Evolutionary conservation across 2,888 invertebrate genomes (phyloP).

Genomic region (Pristionchus maxplancki): DNA sequence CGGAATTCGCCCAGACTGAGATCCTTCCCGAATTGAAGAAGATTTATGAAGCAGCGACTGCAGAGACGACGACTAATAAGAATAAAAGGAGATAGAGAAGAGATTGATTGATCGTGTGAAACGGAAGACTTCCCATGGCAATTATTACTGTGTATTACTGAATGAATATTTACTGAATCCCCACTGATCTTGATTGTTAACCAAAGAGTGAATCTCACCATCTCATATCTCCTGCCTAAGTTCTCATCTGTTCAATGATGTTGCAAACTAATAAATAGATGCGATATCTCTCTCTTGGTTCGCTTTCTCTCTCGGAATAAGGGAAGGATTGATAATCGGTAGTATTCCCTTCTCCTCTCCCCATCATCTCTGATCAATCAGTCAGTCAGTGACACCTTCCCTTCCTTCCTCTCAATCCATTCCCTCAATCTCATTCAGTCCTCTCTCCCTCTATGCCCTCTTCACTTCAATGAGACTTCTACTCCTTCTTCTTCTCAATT

Average conservation of each 20-base stretch:
- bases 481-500: conserved; percentile 20
- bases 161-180: neutral
- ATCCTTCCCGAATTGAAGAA: conserved; percentile 75
- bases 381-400: conserved; percentile 18
- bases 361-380: conserved; percentile 52
- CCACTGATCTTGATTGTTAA: neutral
- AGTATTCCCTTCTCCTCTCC: conserved; percentile 6
- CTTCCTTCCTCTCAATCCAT: neutral
- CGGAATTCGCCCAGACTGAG: conserved; percentile 72
- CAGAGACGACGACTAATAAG: conserved; percentile 54
- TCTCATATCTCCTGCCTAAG: neutral
- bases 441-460: neutral
- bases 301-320: neutral
- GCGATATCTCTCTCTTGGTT: neutral
- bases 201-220: neutral
- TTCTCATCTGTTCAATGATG: conserved; percentile 14
- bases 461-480: neutral
- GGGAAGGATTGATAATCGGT: conserved; percentile 20
- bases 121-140: no score
- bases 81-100: neutral
- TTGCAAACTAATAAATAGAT: conserved; percentile 32
- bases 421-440: conserved; percentile 14
- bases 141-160: neutral
- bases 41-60: conserved; percentile 70
- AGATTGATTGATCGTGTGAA: no score